phyloP scores from a whole-genome alignment of 2,888 invertebrate species.

The Anthrax anthrax region DNA sequence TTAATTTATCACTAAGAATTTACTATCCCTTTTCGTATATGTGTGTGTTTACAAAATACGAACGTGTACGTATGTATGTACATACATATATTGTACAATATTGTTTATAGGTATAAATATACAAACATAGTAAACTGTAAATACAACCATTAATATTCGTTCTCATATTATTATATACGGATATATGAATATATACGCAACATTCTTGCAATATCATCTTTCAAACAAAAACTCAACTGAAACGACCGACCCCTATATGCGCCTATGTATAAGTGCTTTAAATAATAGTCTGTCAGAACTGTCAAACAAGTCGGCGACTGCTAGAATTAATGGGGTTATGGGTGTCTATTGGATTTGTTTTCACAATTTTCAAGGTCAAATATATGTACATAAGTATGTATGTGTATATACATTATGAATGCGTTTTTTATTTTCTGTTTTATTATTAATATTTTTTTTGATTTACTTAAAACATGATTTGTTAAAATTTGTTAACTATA shows the following conservation, averaged over 20 bases:
- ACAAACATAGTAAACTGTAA: not conserved
- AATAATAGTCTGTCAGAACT: constrained; percentile 37
- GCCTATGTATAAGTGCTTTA: constrained; percentile 20
- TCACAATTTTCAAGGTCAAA: constrained; percentile 10
- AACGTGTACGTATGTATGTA: not conserved
- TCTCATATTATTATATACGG: too few relatives aligned
- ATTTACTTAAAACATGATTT: not conserved
- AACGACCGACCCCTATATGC: constrained; percentile 5
- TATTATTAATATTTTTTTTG: not conserved
- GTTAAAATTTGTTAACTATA: too few relatives aligned
- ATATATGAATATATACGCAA: not conserved
- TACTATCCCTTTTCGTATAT: constrained; percentile 5
- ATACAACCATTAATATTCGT: too few relatives aligned
- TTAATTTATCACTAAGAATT: constrained; percentile 5
- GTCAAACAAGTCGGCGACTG: constrained; percentile 35
- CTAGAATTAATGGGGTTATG: constrained; percentile 32
- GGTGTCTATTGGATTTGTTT: constrained; percentile 16
- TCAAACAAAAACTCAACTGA: constrained; percentile 1
- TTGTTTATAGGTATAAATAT: not conserved
- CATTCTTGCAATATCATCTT: constrained; percentile 8
- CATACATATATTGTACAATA: not conserved
- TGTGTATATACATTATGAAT: not conserved
- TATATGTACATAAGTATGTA: not conserved
- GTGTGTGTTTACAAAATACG: not conserved
- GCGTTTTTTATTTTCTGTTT: not conserved